Evolutionary conservation across 2,888 invertebrate genomes (phyloP).

Genomic region (Rhogogaster chlorosoma): DNA sequence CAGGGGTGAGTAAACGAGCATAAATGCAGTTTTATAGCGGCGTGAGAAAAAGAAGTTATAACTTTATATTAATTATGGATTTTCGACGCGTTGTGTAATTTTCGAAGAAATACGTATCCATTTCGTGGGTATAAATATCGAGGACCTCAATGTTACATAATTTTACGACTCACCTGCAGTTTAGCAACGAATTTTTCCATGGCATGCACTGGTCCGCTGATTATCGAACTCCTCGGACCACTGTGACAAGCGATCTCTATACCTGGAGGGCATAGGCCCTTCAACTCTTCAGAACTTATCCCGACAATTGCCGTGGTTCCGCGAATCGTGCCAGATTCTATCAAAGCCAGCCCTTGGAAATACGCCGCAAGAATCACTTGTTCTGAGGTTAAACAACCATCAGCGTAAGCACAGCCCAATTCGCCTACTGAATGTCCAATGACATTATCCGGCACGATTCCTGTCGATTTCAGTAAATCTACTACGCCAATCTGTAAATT

Average conservation of each 20-base stretch:
- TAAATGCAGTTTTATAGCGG: too few species aligned
- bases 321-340: constrained; percentile 78
- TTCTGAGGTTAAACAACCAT: constrained; percentile 89
- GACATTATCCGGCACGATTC: constrained; percentile 85
- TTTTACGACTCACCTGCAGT: constrained; percentile 73
- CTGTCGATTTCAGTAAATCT: constrained; percentile 82
- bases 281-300: constrained; percentile 82
- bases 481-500: constrained; percentile 81
- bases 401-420: constrained; percentile 96
- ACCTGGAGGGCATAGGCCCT: constrained; percentile 85
- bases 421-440: constrained; percentile 97
- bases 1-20: too few species aligned
- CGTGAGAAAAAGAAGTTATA: too few species aligned
- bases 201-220: constrained; percentile 90
- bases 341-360: constrained; percentile 78
- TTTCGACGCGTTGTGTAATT: too few species aligned
- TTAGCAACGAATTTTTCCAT: constrained; percentile 84
- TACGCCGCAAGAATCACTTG: constrained; percentile 82
- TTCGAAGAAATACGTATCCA: too few species aligned
- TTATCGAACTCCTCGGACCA: constrained; percentile 90
- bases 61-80: too few species aligned
- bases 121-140: background rate
- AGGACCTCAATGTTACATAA: too few species aligned
- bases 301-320: constrained; percentile 96
- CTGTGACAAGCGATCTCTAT: constrained; percentile 95